Percentiles rank a stretch among this genome's conserved stretches.
Evolutionary conservation across 2,113 vertebrate species (phyloP).

Genomic region (Lepidothrix coronata): DNA sequence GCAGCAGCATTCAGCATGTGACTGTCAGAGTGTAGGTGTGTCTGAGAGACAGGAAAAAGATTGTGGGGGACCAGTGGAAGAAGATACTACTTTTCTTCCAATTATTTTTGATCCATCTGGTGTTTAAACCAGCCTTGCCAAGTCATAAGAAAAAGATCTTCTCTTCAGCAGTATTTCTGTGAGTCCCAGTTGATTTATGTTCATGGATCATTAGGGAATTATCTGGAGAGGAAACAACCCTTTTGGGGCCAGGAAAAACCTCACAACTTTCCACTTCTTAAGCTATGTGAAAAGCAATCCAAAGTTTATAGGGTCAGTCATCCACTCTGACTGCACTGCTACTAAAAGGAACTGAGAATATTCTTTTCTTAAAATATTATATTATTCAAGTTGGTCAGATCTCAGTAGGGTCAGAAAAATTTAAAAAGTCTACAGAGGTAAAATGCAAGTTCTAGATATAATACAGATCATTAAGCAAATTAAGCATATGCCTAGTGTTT

Average conservation of each 20-base stretch:
- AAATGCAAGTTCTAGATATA: neutral
- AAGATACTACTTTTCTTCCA: slow-evolving; percentile 24
- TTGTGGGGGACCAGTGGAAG: neutral
- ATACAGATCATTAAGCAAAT: neutral
- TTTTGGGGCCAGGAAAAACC: neutral
- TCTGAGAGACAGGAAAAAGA: slow-evolving; percentile 38
- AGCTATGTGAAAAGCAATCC: neutral
- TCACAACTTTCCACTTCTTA: neutral
- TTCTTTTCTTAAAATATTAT: neutral
- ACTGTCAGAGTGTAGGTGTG: slow-evolving; percentile 19
- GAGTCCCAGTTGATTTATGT: neutral
- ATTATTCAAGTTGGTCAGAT: neutral
- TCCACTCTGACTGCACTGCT: neutral
- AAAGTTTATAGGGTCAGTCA: neutral
- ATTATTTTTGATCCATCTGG: slow-evolving; percentile 45
- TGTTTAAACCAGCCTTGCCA: slow-evolving; percentile 42
- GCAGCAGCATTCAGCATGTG: neutral
- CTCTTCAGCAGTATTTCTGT: neutral
- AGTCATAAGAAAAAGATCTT: neutral
- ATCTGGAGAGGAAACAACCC: neutral
- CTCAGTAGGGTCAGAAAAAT: neutral
- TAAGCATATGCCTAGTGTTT: neutral
- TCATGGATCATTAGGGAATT: slow-evolving; percentile 1
- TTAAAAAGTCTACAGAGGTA: neutral
- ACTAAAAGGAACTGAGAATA: neutral